A percentile compares a stretch with the other conserved stretches of the same genome.
phyloP scores from a whole-genome alignment of 1,140 invertebrate species.

The Nylanderia fulva region DNA sequence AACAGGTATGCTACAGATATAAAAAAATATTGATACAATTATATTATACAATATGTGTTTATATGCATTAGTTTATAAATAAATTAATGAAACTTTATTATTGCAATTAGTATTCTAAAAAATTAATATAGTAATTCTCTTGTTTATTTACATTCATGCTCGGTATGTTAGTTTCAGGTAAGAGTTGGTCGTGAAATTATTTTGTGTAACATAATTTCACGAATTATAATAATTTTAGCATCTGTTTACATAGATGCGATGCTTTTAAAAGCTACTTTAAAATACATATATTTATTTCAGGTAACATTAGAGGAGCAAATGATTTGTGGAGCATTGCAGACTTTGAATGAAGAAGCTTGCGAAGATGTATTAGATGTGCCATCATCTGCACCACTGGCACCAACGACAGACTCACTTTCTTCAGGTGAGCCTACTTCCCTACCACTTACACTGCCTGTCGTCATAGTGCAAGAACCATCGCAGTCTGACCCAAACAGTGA shows the following conservation, averaged over 20 bases:
- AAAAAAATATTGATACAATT: background rate
- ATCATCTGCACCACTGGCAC: constrained; percentile 68
- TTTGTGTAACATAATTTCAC: background rate
- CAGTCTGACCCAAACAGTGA: constrained; percentile 82
- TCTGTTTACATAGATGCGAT: background rate
- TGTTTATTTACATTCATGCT: constrained; percentile 60
- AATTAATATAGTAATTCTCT: constrained; percentile 60
- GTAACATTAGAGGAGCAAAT: constrained; percentile 97
- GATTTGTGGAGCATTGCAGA: constrained; percentile 96
- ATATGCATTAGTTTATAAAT: background rate
- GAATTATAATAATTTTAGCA: background rate
- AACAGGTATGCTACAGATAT: constrained; percentile 87
- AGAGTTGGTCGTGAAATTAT: constrained; percentile 51
- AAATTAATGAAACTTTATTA: constrained; percentile 29
- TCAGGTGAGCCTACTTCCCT: constrained; percentile 84
- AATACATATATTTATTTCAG: constrained; percentile 84
- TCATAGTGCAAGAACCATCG: constrained; percentile 83
- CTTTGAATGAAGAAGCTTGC: constrained; percentile 95
- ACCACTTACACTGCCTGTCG: constrained; percentile 84
- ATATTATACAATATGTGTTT: background rate
- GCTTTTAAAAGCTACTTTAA: background rate
- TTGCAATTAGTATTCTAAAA: background rate
- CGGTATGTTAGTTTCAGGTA: constrained; percentile 83
- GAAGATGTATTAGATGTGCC: constrained; percentile 92
- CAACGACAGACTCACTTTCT: constrained; percentile 80